A percentile compares a stretch with the other conserved stretches of the same genome.
These are phyloP conservation scores for Rhimphoctona megacephalus DNA, from an alignment of 2,888 invertebrate genomes.

Conservation along the genomic window DNA sequence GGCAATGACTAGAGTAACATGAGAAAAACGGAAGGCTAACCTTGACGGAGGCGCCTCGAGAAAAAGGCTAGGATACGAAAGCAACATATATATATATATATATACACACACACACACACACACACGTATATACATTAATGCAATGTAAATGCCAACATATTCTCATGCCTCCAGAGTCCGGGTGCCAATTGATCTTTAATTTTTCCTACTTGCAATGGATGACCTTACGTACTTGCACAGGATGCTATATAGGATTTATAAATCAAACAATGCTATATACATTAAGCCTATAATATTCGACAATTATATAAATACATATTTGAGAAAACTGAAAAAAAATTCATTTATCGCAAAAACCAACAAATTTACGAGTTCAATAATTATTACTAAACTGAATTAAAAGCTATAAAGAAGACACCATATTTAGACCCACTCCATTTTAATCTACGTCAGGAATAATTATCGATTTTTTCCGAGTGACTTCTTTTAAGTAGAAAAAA, in stretches of 20 bases:
- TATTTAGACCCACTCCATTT: not conserved
- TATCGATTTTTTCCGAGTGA: not conserved
- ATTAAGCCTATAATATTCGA: not conserved
- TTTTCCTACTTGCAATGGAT: slow-evolving; percentile 54
- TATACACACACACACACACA: not conserved
- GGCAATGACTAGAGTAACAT: not conserved
- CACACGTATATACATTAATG: not conserved
- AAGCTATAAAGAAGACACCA: not conserved
- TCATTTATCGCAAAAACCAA: not conserved
- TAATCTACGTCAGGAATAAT: not conserved
- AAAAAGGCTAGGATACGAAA: slow-evolving; percentile 40
- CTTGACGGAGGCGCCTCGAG: slow-evolving; percentile 37
- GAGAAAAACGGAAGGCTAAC: slow-evolving; percentile 40
- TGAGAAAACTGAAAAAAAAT: not conserved
- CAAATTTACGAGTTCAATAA: not conserved
- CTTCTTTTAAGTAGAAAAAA: not conserved
- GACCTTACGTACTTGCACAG: slow-evolving; percentile 49
- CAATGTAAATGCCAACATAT: slow-evolving; percentile 62
- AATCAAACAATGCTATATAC: slow-evolving; percentile 23
- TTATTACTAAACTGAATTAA: not conserved
- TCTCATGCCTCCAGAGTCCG: slow-evolving; percentile 66
- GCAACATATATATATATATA: slow-evolving; percentile 16
- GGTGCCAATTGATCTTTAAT: slow-evolving; percentile 71
- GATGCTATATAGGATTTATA: slow-evolving; percentile 25
- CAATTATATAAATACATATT: not conserved